Base-by-base conservation (phyloP, 2,888 invertebrate genomes). In the Boloria selene region DNA sequence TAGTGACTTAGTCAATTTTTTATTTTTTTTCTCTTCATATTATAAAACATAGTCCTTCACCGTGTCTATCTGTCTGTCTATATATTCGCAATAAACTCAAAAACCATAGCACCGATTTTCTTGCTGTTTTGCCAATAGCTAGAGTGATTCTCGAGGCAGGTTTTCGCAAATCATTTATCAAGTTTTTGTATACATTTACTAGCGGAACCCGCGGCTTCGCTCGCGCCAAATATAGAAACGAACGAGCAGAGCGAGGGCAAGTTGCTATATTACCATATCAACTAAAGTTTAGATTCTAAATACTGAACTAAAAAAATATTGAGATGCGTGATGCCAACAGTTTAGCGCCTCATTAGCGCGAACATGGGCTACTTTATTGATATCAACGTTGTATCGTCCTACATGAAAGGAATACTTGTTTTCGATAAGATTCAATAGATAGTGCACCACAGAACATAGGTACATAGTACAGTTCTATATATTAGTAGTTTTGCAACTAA, bases 331-430 rank as follows among this genome's bases (percentile, higher is more conserved):
- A 45, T 45, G 44, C 49, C 38, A 38, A 59, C 49, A 49, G 51
- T 17, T 64, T 58, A 64, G 58, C 52, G 47, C 47, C 38, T 64
- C 64, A 59, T 59, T 64, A 64, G 59, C 52, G 31, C n/a, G 31
- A 53, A 45, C 44, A 51, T 26, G 45, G 10, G 38, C 59, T 59
- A 53, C 58, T 64, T 64, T 64, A 64, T 64, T 59, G 58, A 45
- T 47, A 59, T 47, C 6, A 53, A 59, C 64, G 52, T 64, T 38
- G 59, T 64, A 59, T 59, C 64, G 64, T 64, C 59, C 64, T 64
- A 64, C 59, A 64, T 64, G 59, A 53, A 64, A 47, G 58, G 54
- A 62, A 17, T 59, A 64, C 64, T 64, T 17, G 64, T 64, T 64
- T 22, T 26, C 38, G 64, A 64, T 64, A 64, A 64, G 7, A 47